Evolutionary conservation across 2,797 vertebrate species (phyloP), one percentile per base, ranked within the genome.

Genomic region (Pipistrellus pygmaeus): DNA sequence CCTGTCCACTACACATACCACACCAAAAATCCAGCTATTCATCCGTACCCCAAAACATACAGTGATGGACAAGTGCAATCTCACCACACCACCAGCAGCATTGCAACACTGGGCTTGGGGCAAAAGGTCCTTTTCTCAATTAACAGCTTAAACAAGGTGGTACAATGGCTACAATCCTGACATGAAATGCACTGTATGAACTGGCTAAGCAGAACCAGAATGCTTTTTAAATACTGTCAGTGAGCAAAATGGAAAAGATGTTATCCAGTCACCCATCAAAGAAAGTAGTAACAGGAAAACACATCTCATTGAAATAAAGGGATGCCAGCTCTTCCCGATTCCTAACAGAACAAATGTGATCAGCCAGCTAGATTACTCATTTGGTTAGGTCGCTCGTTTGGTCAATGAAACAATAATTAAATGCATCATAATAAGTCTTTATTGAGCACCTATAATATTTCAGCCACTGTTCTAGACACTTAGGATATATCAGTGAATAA

Each of bases 91-190:
- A 57, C 53, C 68, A 73, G 55, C 93, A 90, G 66, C 12, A 25
- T 80, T 78, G 15, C 32, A 77, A 77, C 30, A 86, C 9, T 68
- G 27, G 20, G n/a, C 15, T 92, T 51, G 44, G 35, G 64, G 27
- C 60, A 77, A 80, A 90, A 92, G 32, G 44, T 69, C 23, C 57
- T 76, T 95, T 95, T 75, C 72, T 92, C 35, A 68, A 82, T 41
- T 85, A 73, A 83, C 18, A 46, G 32, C 75, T 57, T 46, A 18
- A 83, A 78, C 4, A 86, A 72, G 55, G 66, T 38, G 23, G 32
- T 6, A 23, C 10, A 23, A 53, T 48, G 38, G 30, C 76, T 83
- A 5, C n/a, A 85, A 76, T 41, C 46, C 27, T 84, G 90, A 95
- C 23, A 77, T 51, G 81, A 88, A 85, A 88, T 21, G 21, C 21